These are phyloP conservation scores for Pteronura brasiliensis DNA, from an alignment of 2,113 vertebrate genomes.

Conservation along the genomic window DNA sequence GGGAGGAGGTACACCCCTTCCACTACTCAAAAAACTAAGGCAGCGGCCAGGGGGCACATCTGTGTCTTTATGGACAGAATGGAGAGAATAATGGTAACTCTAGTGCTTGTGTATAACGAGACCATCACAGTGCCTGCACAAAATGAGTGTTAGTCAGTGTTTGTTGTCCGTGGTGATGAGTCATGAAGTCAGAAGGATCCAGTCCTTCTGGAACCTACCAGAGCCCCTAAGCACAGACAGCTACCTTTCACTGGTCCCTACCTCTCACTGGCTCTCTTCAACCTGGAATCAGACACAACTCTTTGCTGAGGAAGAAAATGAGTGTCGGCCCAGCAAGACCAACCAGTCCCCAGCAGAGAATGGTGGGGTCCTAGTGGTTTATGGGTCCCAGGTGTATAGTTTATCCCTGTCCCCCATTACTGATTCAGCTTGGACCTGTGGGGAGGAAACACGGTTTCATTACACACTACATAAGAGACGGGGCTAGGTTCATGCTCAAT, in stretches of 20 bases:
- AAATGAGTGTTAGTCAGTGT: not conserved
- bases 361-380: fast-evolving
- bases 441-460: not conserved
- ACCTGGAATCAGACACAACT: not conserved
- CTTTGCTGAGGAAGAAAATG: not conserved
- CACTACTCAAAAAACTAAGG: not conserved
- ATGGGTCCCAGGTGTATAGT: not conserved
- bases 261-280: not conserved
- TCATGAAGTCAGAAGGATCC: not conserved
- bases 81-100: not conserved
- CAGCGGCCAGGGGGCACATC: not conserved
- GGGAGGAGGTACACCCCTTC: not conserved
- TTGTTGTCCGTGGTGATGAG: fast-evolving
- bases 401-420: not conserved
- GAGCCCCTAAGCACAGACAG: not conserved
- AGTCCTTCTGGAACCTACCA: not conserved
- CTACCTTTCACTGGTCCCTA: not conserved
- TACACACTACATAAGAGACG: not conserved
- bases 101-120: not conserved
- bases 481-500: no score
- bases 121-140: not conserved
- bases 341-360: not conserved
- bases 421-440: not conserved
- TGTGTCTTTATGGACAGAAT: not conserved
- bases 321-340: not conserved